These are phyloP conservation scores for Oscheius sp. DNA, from an alignment of 2,888 invertebrate species.

Conservation along the genomic window DNA sequence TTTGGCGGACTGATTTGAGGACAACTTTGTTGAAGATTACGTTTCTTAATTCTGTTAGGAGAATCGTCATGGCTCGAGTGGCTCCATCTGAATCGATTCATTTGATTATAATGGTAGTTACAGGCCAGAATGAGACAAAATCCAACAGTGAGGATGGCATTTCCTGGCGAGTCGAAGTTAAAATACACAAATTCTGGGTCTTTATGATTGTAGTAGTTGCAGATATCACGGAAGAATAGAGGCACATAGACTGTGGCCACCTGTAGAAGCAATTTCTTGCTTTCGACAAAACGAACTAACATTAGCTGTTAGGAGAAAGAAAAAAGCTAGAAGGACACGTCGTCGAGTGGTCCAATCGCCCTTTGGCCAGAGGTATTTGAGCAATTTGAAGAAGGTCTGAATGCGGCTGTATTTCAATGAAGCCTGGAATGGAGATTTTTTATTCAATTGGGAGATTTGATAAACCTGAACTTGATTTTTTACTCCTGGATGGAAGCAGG, in stretches of 20 bases:
- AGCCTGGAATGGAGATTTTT: background rate
- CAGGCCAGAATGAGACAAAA: background rate
- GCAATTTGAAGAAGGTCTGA: background rate
- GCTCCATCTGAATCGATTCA: background rate
- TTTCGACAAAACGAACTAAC: background rate
- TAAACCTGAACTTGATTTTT: background rate
- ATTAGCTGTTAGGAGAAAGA: background rate
- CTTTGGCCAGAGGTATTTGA: background rate
- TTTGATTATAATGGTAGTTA: no score
- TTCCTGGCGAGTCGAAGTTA: background rate
- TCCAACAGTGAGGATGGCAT: background rate
- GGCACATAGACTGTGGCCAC: background rate
- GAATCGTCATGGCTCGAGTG: background rate
- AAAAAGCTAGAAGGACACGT: background rate
- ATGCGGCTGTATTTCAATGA: background rate
- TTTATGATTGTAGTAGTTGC: background rate
- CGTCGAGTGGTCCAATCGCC: background rate
- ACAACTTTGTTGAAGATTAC: background rate
- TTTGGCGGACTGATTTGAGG: background rate
- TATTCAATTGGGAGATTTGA: background rate
- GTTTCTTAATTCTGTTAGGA: background rate
- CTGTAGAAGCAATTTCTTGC: background rate
- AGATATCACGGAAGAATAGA: background rate
- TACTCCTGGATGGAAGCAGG: background rate
- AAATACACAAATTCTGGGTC: background rate